phyloP scores from a whole-genome alignment of 2,797 vertebrate species.

The Anguilla anguilla region DNA sequence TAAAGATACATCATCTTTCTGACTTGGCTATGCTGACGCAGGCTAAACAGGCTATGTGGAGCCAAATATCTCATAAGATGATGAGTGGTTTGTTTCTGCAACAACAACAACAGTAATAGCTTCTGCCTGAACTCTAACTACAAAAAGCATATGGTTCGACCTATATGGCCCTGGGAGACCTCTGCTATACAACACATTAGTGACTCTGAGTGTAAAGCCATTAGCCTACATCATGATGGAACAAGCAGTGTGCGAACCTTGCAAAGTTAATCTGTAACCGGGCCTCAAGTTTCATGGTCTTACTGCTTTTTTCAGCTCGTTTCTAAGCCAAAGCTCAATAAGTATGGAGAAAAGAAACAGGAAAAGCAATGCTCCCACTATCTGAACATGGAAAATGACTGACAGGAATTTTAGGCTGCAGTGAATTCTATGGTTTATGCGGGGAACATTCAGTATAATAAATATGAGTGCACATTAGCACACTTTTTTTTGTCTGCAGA shows the following conservation, averaged over 20 bases:
- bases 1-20: neutral
- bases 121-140: neutral
- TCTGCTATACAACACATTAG: neutral
- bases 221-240: neutral
- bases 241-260: neutral
- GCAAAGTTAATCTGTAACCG: neutral
- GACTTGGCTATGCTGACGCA: neutral
- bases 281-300: neutral
- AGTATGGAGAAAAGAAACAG: neutral
- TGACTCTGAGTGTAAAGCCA: neutral
- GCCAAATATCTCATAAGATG: neutral
- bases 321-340: neutral
- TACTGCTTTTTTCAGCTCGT: neutral
- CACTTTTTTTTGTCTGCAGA: slow-evolving; percentile 37
- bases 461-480: slow-evolving; percentile 46
- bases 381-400: neutral
- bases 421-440: neutral
- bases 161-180: neutral
- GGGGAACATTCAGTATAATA: neutral
- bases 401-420: neutral
- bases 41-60: neutral
- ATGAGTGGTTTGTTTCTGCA: neutral
- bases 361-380: neutral
- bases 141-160: neutral
- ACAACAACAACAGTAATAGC: neutral